Conservation (phyloP, 1,140 invertebrate species). For the Mercenaria mercenaria region DNA sequence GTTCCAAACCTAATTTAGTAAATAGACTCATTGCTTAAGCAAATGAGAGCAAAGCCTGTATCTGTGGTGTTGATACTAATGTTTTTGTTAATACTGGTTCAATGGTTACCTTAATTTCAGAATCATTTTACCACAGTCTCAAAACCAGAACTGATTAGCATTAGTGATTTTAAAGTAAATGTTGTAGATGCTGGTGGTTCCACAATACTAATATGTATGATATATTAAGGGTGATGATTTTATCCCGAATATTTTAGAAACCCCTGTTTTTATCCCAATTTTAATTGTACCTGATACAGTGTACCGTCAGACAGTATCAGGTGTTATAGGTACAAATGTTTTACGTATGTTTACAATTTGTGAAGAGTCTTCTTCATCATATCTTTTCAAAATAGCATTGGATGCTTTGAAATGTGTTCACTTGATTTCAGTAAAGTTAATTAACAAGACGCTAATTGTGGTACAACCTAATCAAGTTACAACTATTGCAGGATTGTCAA, state of each 20-base stretch:
- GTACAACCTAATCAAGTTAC: neutral
- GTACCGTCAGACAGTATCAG: neutral
- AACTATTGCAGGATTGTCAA: neutral
- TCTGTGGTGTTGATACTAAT: neutral
- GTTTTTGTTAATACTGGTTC: neutral
- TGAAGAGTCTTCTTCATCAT: neutral
- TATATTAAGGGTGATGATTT: neutral
- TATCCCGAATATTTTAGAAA: neutral
- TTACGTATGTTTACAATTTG: neutral
- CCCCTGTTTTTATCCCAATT: neutral
- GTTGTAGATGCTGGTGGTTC: neutral
- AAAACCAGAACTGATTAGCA: neutral
- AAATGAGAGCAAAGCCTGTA: neutral
- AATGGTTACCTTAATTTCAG: conserved; percentile 28
- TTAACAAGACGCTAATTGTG: neutral
- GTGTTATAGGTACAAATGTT: conserved; percentile 32
- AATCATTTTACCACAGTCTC: neutral
- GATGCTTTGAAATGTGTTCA: neutral
- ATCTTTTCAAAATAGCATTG: neutral
- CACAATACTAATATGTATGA: neutral
- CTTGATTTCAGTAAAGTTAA: conserved; percentile 11
- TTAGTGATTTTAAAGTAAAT: neutral
- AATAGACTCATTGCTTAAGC: neutral
- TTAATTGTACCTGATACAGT: conserved; percentile 35
- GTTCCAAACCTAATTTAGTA: neutral